Evolutionary conservation across 2,888 invertebrate genomes (phyloP).

Genomic region (Galeopsomyia nigrocyanea): DNA sequence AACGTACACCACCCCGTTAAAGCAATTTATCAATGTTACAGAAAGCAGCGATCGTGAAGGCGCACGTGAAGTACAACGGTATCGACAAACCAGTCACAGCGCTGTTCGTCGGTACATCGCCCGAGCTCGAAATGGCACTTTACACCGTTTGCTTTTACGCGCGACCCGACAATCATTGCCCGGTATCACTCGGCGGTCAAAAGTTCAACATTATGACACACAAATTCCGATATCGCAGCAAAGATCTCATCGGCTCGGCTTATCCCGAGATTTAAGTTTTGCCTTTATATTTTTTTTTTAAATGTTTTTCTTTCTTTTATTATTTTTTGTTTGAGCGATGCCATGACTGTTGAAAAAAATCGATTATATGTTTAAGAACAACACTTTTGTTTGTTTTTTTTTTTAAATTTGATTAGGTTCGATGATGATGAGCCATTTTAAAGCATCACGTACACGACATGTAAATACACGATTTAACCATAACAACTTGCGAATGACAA

Average conservation of each 20-base stretch:
- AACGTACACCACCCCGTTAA: no score
- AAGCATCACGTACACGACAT: neutral
- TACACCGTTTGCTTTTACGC: conserved; percentile 90
- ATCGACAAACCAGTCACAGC: conserved; percentile 83
- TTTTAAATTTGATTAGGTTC: neutral
- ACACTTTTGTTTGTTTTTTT: neutral
- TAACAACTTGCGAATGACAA: neutral
- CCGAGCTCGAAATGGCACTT: conserved; percentile 91
- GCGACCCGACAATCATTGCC: conserved; percentile 81
- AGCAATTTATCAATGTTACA: conserved; percentile 66
- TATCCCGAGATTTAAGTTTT: conserved; percentile 80
- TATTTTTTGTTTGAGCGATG: conserved; percentile 1
- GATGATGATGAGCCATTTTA: neutral
- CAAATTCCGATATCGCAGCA: conserved; percentile 81
- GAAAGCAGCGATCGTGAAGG: conserved; percentile 83
- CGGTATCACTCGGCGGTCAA: conserved; percentile 79
- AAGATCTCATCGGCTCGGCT: conserved; percentile 84
- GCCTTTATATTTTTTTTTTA: neutral
- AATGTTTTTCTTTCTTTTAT: neutral
- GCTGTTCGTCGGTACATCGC: conserved; percentile 88
- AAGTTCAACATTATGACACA: conserved; percentile 82
- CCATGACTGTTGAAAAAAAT: conserved; percentile 1
- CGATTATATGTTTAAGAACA: neutral
- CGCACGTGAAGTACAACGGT: conserved; percentile 80
- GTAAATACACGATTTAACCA: conserved; percentile 4